Base-by-base conservation (phyloP, 1,140 invertebrate genomes). In the Papilio helenus region DNA sequence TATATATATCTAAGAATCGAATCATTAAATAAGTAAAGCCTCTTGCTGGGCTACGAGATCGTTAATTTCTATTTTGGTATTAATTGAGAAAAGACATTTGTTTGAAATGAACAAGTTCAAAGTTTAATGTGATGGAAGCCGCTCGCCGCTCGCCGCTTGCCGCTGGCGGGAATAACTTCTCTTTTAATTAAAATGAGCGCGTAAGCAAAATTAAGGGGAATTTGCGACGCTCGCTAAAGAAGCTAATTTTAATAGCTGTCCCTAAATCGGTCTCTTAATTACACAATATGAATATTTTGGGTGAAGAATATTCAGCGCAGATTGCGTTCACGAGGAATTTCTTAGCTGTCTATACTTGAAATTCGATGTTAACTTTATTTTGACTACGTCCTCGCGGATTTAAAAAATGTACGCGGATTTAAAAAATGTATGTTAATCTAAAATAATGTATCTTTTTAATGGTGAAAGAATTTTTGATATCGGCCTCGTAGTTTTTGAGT, bases 141-240 rank as follows among this genome's bases (percentile, higher is more conserved):
- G 23, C 23, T 29, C 61, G 26, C 58, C 44, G 44, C 44, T 46
- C 10, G 10, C 44, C 12, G 44, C 44, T 46, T 12, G 20, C 61
- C 23, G 26, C 61, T 29, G 1, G 26, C 61, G 26, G 5, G 61
- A 68, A 68, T 34, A 74, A 74, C 72, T 74, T 74, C 26, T 23
- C 44, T 74, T 74, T 74, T 74, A 46, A 74, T 74, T 49, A 51
- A 74, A 26, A 29, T 1, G 42, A 74, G 8, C 72, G 44, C 20
- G 72, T 74, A 74, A 74, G 72, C 72, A 74, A 51, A 74, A 74
- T 74, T 74, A 74, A 51, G 39, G 39, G 23, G 42, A 73, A 73
- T 74, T 74, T 29, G 72, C 72, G 44, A 49, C 23, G 44, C 46
- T 74, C 72, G 72, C 72, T 49, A 74, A 74, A 74, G 72, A 74